phyloP scores from a whole-genome alignment of 1,140 invertebrate species.

The Augochlora pura region DNA sequence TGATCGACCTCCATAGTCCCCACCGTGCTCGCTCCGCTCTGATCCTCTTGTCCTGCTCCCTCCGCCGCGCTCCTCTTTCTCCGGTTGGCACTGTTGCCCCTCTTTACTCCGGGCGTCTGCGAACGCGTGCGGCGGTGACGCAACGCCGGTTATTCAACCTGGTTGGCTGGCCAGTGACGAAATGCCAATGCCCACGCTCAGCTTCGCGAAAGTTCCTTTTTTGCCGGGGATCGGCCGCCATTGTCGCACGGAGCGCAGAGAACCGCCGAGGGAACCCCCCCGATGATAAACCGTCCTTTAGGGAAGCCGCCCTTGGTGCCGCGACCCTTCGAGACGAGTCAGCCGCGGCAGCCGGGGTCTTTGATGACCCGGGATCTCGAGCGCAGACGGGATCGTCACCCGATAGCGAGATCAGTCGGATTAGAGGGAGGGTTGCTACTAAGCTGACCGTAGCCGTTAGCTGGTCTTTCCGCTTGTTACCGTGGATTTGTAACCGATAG shows the following conservation, averaged over 20 bases:
- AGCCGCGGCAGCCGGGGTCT: too few relatives aligned
- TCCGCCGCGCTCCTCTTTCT: conserved; percentile 40
- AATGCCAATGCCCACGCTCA: conserved; percentile 74
- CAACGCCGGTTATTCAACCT: conserved; percentile 80
- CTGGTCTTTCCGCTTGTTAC: neutral
- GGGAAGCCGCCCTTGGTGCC: too few relatives aligned
- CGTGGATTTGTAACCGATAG: neutral
- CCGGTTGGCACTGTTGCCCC: conserved; percentile 58
- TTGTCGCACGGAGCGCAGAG: neutral
- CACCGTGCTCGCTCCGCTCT: conserved; percentile 51
- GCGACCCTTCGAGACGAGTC: too few relatives aligned
- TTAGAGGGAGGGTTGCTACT: neutral
- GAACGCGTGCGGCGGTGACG: conserved; percentile 76
- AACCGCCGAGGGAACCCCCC: too few relatives aligned
- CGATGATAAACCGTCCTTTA: too few relatives aligned
- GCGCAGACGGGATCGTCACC: too few relatives aligned
- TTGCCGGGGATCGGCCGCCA: neutral
- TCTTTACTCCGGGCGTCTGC: conserved; percentile 46
- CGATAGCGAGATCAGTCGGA: too few relatives aligned
- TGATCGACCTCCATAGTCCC: conserved; percentile 79
- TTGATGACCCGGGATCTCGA: too few relatives aligned
- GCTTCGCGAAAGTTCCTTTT: conserved; percentile 61
- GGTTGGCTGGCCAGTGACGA: conserved; percentile 76
- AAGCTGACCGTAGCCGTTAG: neutral
- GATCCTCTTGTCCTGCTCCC: neutral